These are phyloP conservation scores for Ophioderma brevispina DNA, from an alignment of 35 echinoderm and acorn worm genomes.

Conservation along the genomic window DNA sequence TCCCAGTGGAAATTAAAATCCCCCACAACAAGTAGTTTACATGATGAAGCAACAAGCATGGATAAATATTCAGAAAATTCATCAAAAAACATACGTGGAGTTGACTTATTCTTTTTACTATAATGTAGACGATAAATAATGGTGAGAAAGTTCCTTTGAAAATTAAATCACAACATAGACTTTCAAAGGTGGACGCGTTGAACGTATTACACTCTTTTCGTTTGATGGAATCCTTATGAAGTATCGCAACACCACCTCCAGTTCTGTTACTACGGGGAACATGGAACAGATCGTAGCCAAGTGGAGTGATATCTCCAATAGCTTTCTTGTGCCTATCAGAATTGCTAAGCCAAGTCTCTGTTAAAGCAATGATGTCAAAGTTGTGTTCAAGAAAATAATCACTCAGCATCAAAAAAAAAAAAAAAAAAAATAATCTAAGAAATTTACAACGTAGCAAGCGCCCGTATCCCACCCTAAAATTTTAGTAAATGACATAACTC, in stretches of 20 bases:
- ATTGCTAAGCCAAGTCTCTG: constrained; percentile 63
- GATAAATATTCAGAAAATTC: constrained; percentile 50
- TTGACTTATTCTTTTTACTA: not conserved
- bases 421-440: too few species aligned
- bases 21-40: constrained; percentile 36
- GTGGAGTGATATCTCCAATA: constrained; percentile 18
- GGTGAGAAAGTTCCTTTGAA: constrained; percentile 3
- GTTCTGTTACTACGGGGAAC: constrained; percentile 19
- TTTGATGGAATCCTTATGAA: constrained; percentile 25
- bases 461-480: too few species aligned
- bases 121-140: constrained; percentile 43
- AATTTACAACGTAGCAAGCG: too few species aligned
- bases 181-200: not conserved
- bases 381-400: constrained; percentile 18
- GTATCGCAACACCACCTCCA: constrained; percentile 55
- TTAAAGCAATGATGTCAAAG: constrained; percentile 55
- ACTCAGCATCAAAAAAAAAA: too few species aligned
- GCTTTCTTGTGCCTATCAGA: not conserved
- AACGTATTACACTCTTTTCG: not conserved
- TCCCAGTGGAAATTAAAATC: constrained; percentile 17
- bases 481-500: too few species aligned
- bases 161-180: constrained; percentile 34
- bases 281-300: constrained; percentile 47
- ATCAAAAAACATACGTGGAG: constrained; percentile 25
- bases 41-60: constrained; percentile 13